Conservation (phyloP, 2,888 invertebrate genomes). For the Galeruca laticollis region DNA sequence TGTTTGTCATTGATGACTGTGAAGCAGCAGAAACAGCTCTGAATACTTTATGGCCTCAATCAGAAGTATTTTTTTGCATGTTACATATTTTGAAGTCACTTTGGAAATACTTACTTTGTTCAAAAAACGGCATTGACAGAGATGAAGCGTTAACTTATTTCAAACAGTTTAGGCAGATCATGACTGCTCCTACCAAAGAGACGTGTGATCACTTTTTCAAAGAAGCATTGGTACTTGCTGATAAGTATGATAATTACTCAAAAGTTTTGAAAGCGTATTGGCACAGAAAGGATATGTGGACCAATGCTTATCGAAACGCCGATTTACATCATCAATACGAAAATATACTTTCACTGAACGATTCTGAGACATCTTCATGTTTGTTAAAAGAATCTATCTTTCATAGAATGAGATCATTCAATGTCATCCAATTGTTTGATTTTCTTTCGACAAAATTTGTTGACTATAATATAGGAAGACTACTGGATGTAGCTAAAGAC, state of each 20-base stretch:
- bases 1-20: slow-evolving; percentile 29
- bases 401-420: slow-evolving; percentile 29
- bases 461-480: slow-evolving; percentile 20
- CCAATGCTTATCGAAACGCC: slow-evolving; percentile 15
- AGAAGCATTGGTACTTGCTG: slow-evolving; percentile 16
- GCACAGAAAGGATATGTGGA: slow-evolving; percentile 27
- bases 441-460: slow-evolving; percentile 25
- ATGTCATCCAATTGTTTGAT: slow-evolving; percentile 27
- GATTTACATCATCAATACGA: not conserved
- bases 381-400: slow-evolving; percentile 17
- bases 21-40: slow-evolving; percentile 28
- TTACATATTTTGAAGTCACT: slow-evolving; percentile 25
- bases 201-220: slow-evolving; percentile 14
- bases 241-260: slow-evolving; percentile 16
- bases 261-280: slow-evolving; percentile 28
- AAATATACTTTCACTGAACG: slow-evolving; percentile 8
- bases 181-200: slow-evolving; percentile 15
- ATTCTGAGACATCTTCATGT: slow-evolving; percentile 10
- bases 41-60: slow-evolving; percentile 19
- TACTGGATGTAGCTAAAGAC: slow-evolving; percentile 16
- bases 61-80: slow-evolving; percentile 23
- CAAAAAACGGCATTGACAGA: slow-evolving; percentile 23
- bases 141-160: slow-evolving; percentile 20
- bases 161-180: slow-evolving; percentile 25
- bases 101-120: slow-evolving; percentile 27